phyloP scores from a whole-genome alignment of 1,140 invertebrate genomes.

The Trichomalopsis sarcophagae region DNA sequence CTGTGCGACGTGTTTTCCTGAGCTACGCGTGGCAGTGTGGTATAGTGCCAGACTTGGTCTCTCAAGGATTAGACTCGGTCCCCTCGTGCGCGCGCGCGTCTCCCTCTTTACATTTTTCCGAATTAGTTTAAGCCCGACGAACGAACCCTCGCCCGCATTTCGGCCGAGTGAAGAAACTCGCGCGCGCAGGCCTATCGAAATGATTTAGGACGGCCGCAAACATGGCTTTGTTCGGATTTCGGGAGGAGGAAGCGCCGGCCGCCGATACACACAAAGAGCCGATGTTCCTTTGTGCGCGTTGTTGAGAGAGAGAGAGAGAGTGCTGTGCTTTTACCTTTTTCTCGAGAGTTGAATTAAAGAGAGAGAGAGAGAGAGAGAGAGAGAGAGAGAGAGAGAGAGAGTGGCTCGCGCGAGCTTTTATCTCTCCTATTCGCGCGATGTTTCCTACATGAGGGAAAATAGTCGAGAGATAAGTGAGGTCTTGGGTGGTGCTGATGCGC shows the following conservation, averaged over 20 bases:
- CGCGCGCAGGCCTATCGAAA: slow-evolving; percentile 18
- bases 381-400: too few species aligned
- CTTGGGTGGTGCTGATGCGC: not conserved
- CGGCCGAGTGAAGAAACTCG: not conserved
- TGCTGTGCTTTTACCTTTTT: slow-evolving; percentile 10
- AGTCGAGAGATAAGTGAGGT: not conserved
- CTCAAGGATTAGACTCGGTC: slow-evolving; percentile 39
- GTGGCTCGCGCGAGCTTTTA: not conserved
- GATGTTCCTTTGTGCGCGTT: slow-evolving; percentile 23
- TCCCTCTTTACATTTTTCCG: slow-evolving; percentile 52
- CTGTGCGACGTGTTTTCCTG: slow-evolving; percentile 2
- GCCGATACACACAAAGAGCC: slow-evolving; percentile 2
- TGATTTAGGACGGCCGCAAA: slow-evolving; percentile 37
- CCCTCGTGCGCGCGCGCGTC: slow-evolving; percentile 32
- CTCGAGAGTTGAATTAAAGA: not conserved
- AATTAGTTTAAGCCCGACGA: slow-evolving; percentile 44
- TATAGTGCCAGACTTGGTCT: not conserved
- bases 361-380: not conserved
- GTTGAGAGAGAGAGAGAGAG: not conserved
- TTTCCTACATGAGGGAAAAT: not conserved
- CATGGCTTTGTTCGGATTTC: slow-evolving; percentile 39
- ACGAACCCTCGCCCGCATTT: slow-evolving; percentile 14
- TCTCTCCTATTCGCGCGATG: not conserved
- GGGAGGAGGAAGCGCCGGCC: not conserved
- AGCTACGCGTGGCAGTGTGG: not conserved